phyloP scores from a whole-genome alignment of 2,888 invertebrate genomes.

The Alsophila aescularia region DNA sequence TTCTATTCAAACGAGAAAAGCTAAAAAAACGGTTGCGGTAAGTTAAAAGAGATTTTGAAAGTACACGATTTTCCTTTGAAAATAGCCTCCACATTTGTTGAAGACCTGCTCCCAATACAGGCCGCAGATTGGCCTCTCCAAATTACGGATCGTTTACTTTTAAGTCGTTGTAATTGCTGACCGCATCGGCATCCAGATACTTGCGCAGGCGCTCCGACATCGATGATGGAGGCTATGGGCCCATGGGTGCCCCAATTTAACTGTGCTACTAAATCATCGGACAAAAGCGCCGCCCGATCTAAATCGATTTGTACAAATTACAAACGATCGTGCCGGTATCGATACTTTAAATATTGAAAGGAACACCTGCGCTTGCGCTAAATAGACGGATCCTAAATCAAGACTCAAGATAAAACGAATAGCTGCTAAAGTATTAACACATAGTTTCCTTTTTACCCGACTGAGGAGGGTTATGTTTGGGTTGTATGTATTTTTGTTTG shows the following conservation, averaged over 20 bases:
- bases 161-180: constrained; percentile 75
- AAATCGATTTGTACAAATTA: constrained; percentile 83
- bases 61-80: constrained; percentile 16
- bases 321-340: constrained; percentile 53
- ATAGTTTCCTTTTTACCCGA: too few relatives aligned
- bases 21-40: constrained; percentile 7
- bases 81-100: constrained; percentile 32
- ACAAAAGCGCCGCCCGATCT: constrained; percentile 80
- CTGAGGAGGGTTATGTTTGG: too few relatives aligned
- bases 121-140: constrained; percentile 60
- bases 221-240: constrained; percentile 32
- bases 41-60: constrained; percentile 4
- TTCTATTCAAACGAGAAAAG: too few relatives aligned
- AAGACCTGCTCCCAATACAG: constrained; percentile 45
- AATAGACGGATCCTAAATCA: constrained; percentile 19
- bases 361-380: constrained; percentile 57
- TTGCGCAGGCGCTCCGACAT: constrained; percentile 45
- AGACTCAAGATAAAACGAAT: constrained; percentile 16
- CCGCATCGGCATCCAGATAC: constrained; percentile 68
- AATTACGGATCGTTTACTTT: constrained; percentile 76
- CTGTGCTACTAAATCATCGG: constrained; percentile 79
- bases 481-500: too few relatives aligned
- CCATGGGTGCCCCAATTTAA: constrained; percentile 71
- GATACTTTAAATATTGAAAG: constrained; percentile 65
- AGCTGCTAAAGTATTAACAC: too few relatives aligned